These are phyloP conservation scores for Argyra leucocephala DNA, from an alignment of 2,888 invertebrate genomes.

Conservation along the genomic window DNA sequence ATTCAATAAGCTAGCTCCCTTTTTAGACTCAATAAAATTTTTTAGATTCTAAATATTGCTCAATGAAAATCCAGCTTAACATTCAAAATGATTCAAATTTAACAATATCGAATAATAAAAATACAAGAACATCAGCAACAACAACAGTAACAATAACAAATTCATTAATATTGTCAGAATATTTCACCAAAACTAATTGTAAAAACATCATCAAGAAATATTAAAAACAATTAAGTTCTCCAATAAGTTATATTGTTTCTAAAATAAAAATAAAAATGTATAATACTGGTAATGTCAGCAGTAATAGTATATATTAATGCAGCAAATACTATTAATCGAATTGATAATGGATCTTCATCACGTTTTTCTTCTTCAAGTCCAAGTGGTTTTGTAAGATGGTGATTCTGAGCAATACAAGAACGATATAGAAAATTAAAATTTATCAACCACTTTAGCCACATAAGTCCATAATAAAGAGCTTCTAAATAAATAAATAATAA, in stretches of 20 bases:
- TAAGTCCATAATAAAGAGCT: too few relatives aligned
- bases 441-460: too few relatives aligned
- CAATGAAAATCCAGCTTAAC: too few relatives aligned
- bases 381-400: conserved; percentile 24
- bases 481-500: neutral
- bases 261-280: conserved; percentile 42
- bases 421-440: neutral
- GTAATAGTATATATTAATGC: conserved; percentile 21
- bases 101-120: too few relatives aligned
- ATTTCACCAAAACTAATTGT: conserved; percentile 43
- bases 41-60: too few relatives aligned
- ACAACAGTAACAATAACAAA: conserved; percentile 20
- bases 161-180: conserved; percentile 24
- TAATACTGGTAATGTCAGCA: conserved; percentile 26
- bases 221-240: conserved; percentile 32
- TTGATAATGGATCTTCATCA: conserved; percentile 12
- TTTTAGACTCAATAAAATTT: too few relatives aligned
- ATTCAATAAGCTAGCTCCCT: too few relatives aligned
- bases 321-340: conserved; percentile 19
- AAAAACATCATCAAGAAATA: conserved; percentile 29
- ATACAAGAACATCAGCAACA: conserved; percentile 13
- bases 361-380: conserved; percentile 13
- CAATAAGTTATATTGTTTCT: conserved; percentile 34
- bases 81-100: conserved; percentile 11
- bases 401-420: conserved; percentile 20